phyloP scores from a whole-genome alignment of 2,113 vertebrate species.

The Micronycteris hirsuta region DNA sequence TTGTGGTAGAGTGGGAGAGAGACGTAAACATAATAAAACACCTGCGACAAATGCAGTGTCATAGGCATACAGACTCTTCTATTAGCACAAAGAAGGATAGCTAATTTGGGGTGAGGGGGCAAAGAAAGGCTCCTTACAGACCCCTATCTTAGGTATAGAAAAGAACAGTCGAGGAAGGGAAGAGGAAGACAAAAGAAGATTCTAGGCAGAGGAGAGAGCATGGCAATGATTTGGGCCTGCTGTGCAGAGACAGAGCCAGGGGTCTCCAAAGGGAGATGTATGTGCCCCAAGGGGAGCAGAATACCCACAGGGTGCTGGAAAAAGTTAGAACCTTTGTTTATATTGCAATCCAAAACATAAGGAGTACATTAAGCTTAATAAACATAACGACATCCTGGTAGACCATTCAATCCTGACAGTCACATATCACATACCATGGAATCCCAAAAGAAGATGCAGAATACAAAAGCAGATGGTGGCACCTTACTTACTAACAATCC shows the following conservation, averaged over 20 bases:
- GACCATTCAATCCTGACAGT: not conserved
- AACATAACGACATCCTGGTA: not conserved
- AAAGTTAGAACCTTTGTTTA: not conserved
- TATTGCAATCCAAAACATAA: not conserved
- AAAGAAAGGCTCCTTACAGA: not conserved
- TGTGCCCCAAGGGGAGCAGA: not conserved
- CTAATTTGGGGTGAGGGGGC: not conserved
- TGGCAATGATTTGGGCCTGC: not conserved
- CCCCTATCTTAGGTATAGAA: not conserved
- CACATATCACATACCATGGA: not conserved
- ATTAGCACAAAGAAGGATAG: not conserved
- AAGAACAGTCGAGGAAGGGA: not conserved
- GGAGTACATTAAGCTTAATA: slow-evolving; percentile 7
- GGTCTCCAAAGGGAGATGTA: not conserved
- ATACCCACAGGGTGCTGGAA: not conserved
- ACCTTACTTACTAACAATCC: not conserved
- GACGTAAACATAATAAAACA: not conserved
- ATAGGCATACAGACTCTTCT: not conserved
- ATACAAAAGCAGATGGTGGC: not conserved
- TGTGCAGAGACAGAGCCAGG: not conserved
- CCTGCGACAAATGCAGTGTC: not conserved
- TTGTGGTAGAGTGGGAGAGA: not conserved
- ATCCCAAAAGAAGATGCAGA: not conserved
- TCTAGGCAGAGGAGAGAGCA: not conserved
- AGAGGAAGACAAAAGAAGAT: not conserved